phyloP scores from a whole-genome alignment of 2,797 vertebrate species.

The Sebastes goodei region DNA sequence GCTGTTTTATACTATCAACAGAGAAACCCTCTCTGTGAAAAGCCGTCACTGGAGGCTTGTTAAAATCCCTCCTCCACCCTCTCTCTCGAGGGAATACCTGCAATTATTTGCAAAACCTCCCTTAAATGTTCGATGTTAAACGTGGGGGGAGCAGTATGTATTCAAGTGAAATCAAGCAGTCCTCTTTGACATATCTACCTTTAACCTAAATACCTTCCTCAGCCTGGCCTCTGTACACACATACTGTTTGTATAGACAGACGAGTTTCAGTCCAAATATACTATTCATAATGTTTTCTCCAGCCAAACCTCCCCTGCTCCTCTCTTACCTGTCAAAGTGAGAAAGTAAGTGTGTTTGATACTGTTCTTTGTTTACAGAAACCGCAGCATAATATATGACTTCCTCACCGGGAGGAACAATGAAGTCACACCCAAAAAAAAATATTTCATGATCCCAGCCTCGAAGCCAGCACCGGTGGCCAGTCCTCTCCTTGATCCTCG shows the following conservation, averaged over 20 bases:
- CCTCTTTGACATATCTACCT: constrained; percentile 54
- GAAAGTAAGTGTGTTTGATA: not conserved
- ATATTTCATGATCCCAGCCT: constrained; percentile 3
- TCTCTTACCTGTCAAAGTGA: not conserved
- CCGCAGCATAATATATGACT: not conserved
- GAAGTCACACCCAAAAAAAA: constrained; percentile 32
- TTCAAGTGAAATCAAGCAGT: constrained; percentile 36
- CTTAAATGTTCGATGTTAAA: constrained; percentile 36
- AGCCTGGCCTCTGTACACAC: not conserved
- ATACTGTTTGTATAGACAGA: not conserved
- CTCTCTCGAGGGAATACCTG: constrained; percentile 1
- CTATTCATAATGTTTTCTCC: not conserved
- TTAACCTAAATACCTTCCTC: constrained; percentile 52
- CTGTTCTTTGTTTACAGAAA: not conserved
- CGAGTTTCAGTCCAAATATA: not conserved
- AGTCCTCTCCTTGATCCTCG: not conserved
- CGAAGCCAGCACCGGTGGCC: not conserved
- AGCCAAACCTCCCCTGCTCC: not conserved
- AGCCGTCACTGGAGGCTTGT: not conserved
- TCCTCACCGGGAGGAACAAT: constrained; percentile 46
- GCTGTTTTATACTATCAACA: constrained; percentile 18
- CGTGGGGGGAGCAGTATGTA: not conserved
- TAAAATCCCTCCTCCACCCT: not conserved
- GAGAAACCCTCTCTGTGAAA: not conserved
- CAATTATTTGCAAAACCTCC: constrained; percentile 3